These are phyloP conservation scores for Agrilus planipennis DNA, from an alignment of 1,140 invertebrate species.

Conservation along the genomic window DNA sequence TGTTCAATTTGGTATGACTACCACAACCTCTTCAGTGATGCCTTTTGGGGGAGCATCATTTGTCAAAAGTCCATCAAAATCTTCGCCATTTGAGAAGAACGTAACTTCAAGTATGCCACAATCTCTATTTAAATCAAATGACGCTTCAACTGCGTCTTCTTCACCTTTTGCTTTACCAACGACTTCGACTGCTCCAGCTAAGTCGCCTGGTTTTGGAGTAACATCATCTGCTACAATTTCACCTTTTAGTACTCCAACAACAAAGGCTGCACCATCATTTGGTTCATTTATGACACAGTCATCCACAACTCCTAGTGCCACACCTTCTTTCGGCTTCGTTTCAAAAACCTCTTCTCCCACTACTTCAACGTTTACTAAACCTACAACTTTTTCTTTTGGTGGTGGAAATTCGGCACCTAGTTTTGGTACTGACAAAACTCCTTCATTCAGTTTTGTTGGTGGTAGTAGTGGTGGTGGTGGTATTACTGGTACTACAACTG, in stretches of 20 bases:
- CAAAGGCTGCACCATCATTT: neutral
- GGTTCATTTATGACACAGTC: too few species aligned
- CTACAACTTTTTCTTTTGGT: neutral
- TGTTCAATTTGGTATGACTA: neutral
- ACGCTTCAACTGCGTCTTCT: neutral
- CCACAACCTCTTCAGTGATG: neutral
- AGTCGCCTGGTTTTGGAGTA: neutral
- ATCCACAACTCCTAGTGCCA: neutral
- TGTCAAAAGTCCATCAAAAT: neutral
- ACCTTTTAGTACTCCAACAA: neutral
- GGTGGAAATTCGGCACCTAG: neutral
- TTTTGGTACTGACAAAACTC: slow-evolving; percentile 3
- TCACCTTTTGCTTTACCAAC: neutral
- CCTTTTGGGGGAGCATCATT: neutral
- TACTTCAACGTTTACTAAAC: neutral
- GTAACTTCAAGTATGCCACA: neutral
- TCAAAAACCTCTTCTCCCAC: neutral
- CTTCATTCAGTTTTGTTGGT: neutral
- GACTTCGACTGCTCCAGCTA: neutral
- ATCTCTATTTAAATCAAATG: neutral
- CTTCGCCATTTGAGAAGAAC: neutral
- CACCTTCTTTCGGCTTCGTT: neutral
- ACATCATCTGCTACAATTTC: neutral
- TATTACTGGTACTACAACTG: neutral
- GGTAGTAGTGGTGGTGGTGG: neutral